Conservation (phyloP, 2,797 vertebrate species). For the Jordanella pulchra region DNA sequence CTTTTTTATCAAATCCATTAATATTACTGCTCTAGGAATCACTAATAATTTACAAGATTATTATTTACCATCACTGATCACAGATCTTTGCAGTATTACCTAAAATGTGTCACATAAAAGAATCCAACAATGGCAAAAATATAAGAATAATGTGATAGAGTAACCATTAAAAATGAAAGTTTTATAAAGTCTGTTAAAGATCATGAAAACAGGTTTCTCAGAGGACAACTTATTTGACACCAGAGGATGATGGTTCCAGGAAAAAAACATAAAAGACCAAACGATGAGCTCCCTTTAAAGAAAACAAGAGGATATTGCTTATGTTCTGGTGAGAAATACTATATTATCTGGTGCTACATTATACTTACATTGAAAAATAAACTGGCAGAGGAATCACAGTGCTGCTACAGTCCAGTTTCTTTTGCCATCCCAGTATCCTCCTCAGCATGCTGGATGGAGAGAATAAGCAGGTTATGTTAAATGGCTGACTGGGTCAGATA, state of each 20-base stretch:
- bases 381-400: constrained; percentile 69
- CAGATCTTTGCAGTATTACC: constrained; percentile 62
- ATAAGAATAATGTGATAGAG: constrained; percentile 46
- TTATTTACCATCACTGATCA: constrained; percentile 39
- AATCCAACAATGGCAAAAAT: constrained; percentile 50
- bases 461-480: constrained; percentile 7
- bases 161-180: constrained; percentile 42
- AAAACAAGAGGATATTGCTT: constrained; percentile 2
- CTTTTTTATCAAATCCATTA: constrained; percentile 53
- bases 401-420: constrained; percentile 79
- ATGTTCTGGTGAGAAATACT: constrained; percentile 12
- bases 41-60: constrained; percentile 72
- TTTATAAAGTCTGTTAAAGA: constrained; percentile 49
- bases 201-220: constrained; percentile 43
- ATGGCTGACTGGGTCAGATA: background rate
- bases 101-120: constrained; percentile 49
- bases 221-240: constrained; percentile 31
- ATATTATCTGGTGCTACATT: constrained; percentile 1
- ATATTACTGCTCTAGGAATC: constrained; percentile 58
- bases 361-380: constrained; percentile 75
- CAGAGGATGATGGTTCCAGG: constrained; percentile 25
- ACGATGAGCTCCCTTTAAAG: constrained; percentile 46
- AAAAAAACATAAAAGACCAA: constrained; percentile 23
- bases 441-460: constrained; percentile 27
- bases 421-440: constrained; percentile 60